Base-by-base conservation (phyloP, 23 tunicate genomes). In the Trididemnum clinides region DNA sequence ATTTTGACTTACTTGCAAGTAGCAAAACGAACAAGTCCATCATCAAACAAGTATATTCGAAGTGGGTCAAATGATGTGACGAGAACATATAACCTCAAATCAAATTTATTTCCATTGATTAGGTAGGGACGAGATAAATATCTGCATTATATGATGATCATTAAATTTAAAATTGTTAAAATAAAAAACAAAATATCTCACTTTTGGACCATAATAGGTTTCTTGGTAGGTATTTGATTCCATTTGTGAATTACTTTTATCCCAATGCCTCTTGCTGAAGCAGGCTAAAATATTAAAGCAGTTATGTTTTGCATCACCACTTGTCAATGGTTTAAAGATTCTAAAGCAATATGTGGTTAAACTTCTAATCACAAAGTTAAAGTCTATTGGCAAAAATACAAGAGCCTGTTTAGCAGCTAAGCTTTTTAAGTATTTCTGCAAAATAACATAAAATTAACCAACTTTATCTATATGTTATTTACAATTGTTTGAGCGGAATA, bases 241-340 rank as follows among this genome's bases (percentile, higher is more conserved):
- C 92, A 91, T 83, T 91, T 96, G 58, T 85, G 90, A 29, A 96
- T 83, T 4, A 96, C 85, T 72, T 49, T 80, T 37, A 96, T 96
- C 27, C 99, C 99, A 26, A 96, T 96, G 0, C 99, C 99, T 15
- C 99, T 81, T 18, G 99, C 99, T n/a, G 99, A 91, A 7, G 99
- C 99, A 29, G 98, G 98, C 98, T 93, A 35, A 28, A 59, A 15
- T n/a, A n/a, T n/a, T n/a, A n/a, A n/a, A n/a, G n/a, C n/a, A n/a
- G n/a, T n/a, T n/a, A n/a, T n/a, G n/a, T n/a, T n/a, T n/a, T n/a
- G n/a, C n/a, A n/a, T n/a, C n/a, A n/a, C n/a, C n/a, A n/a, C n/a
- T n/a, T n/a, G n/a, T n/a, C n/a, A n/a, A n/a, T n/a, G n/a, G n/a
- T n/a, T n/a, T n/a, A n/a, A n/a, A n/a, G n/a, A n/a, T n/a, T n/a